Evolutionary conservation across 2,797 vertebrate genomes (phyloP), one percentile per base, ranked within the genome.

Genomic region (Xiphophorus birchmanni): DNA sequence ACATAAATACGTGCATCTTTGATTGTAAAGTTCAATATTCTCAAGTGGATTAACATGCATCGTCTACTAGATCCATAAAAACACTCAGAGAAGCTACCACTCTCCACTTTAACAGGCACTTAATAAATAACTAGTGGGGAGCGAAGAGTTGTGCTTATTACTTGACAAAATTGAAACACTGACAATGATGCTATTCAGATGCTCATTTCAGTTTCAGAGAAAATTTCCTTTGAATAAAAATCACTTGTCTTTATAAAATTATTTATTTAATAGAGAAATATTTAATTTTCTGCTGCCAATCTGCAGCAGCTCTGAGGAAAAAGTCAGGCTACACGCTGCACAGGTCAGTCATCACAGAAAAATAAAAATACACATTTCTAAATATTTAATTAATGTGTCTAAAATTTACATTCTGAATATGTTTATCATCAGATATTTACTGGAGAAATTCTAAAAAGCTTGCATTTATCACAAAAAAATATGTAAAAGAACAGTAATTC

Each of bases 71-170:
- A 60, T 78, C 26, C 47, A 81, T 65, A 60, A 9, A 77, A 85
- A 91, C 82, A 76, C 18, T 73, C 44, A 80, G 75, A 80, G 73
- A 77, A 88, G 81, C 78, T 77, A 79, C 82, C 60, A n/a, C 56
- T 74, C 71, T 82, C n/a, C 32, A 81, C 32, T 17, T 88, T 91
- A 75, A 73, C 77, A 37, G 29, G 15, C 60, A 79, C 86, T 88
- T 86, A 80, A 92, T 89, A 77, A 82, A 84, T 82, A 89, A 86
- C 78, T 83, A 86, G 82, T 76, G 78, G 40, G 76, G 63, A 84
- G 87, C 83, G 26, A 71, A 80, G 80, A 63, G 18, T 45, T 35
- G 56, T 74, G 74, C 54, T 58, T 29, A 9, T 60, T 35, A 56
- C 74, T 80, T 35, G 58, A 29, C 74, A 67, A 54, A 79, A 76